Evolutionary conservation across 2,888 invertebrate genomes (phyloP).

Genomic region (Odontomyia ornata): DNA sequence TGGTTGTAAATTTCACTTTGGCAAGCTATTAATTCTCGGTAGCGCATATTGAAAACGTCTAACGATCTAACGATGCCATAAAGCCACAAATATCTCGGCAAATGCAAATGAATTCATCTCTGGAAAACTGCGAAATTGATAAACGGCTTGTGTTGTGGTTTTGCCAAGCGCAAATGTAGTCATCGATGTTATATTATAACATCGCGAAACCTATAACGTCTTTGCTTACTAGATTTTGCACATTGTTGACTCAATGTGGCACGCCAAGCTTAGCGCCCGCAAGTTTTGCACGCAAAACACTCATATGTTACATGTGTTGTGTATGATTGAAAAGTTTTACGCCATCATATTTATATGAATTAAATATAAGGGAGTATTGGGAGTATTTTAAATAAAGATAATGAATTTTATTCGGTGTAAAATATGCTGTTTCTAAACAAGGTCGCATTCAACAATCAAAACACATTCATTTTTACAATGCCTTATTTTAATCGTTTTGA

Average conservation of each 20-base stretch:
- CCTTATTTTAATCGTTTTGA: no score
- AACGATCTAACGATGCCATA: slow-evolving; percentile 42
- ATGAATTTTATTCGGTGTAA: no score
- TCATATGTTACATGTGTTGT: neutral
- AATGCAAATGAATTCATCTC: slow-evolving; percentile 44
- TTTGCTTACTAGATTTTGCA: neutral
- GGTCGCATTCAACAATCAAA: no score
- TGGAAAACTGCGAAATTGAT: slow-evolving; percentile 41
- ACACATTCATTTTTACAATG: no score
- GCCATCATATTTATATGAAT: no score
- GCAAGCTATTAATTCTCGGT: slow-evolving; percentile 38
- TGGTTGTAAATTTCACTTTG: slow-evolving; percentile 42
- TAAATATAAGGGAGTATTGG: no score
- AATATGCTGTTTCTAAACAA: neutral
- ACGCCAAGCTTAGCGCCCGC: neutral
- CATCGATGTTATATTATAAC: neutral
- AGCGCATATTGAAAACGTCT: slow-evolving; percentile 41
- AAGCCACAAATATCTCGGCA: slow-evolving; percentile 36
- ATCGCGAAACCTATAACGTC: neutral
- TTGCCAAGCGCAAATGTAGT: neutral
- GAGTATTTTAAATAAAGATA: no score
- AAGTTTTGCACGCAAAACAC: slow-evolving; percentile 13
- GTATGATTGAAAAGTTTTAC: neutral
- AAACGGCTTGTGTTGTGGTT: slow-evolving; percentile 27
- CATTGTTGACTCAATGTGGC: neutral